These are phyloP conservation scores for Papilio dardanus DNA, from an alignment of 1,140 invertebrate species.

Conservation along the genomic window DNA sequence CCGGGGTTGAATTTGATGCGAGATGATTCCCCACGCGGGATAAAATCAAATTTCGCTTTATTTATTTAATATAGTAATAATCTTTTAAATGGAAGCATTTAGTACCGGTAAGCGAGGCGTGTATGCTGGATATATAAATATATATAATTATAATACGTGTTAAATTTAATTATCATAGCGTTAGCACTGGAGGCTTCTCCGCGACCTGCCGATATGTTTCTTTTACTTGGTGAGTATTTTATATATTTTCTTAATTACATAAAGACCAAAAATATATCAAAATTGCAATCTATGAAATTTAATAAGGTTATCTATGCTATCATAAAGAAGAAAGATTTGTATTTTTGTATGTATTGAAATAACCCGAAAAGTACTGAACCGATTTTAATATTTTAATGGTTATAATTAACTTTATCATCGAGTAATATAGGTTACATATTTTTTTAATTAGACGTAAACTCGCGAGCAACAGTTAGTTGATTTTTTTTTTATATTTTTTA, in stretches of 20 bases:
- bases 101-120: constrained; percentile 52
- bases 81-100: constrained; percentile 71
- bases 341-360: no score
- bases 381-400: no score
- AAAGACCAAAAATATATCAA: no score
- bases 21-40: not conserved
- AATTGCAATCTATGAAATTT: no score
- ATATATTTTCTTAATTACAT: not conserved
- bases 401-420: no score
- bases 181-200: constrained; percentile 54
- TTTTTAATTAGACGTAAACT: no score
- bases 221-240: constrained; percentile 64
- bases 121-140: constrained; percentile 63
- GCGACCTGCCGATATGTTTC: constrained; percentile 60
- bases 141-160: constrained; percentile 58
- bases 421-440: no score
- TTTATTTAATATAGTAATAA: constrained; percentile 55
- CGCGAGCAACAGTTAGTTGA: no score
- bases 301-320: no score
- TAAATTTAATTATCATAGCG: constrained; percentile 51
- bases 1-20: not conserved
- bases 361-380: no score
- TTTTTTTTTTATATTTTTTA: no score
- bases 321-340: no score
- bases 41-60: constrained; percentile 34